Conservation (phyloP, 2,888 invertebrate species). For the Nemoura dubitans region DNA sequence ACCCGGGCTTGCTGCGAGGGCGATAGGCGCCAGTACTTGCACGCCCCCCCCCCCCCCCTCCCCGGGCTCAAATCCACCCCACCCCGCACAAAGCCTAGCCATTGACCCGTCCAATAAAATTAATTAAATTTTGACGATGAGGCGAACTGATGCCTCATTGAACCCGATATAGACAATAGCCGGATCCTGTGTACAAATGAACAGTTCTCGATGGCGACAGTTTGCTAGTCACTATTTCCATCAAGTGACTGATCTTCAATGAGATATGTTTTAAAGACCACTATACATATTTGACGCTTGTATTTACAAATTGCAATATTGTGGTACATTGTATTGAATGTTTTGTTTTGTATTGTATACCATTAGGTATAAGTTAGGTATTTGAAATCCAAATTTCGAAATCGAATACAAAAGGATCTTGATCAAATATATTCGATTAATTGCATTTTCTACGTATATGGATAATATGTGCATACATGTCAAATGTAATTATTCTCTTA, state of each 20-base stretch:
- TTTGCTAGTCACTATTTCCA: background rate
- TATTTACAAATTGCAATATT: too few relatives aligned
- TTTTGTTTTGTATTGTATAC: too few relatives aligned
- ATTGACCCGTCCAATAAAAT: constrained; percentile 19
- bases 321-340: too few relatives aligned
- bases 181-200: background rate
- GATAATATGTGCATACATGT: too few relatives aligned
- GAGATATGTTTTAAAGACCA: too few relatives aligned
- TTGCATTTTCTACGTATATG: too few relatives aligned
- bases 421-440: too few relatives aligned
- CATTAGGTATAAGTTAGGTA: too few relatives aligned
- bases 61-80: too few relatives aligned
- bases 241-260: background rate
- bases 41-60: background rate
- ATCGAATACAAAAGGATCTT: too few relatives aligned
- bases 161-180: constrained; percentile 13
- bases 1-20: background rate
- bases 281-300: background rate
- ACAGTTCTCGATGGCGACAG: background rate
- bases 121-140: constrained; percentile 34
- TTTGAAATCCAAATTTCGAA: too few relatives aligned
- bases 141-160: background rate
- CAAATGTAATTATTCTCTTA: too few relatives aligned
- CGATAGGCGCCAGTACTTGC: background rate
- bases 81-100: background rate